Percentiles rank a stretch among this genome's conserved stretches.
Evolutionary conservation across 2,797 vertebrate genomes (phyloP).

Genomic region (Botia kubotai): DNA sequence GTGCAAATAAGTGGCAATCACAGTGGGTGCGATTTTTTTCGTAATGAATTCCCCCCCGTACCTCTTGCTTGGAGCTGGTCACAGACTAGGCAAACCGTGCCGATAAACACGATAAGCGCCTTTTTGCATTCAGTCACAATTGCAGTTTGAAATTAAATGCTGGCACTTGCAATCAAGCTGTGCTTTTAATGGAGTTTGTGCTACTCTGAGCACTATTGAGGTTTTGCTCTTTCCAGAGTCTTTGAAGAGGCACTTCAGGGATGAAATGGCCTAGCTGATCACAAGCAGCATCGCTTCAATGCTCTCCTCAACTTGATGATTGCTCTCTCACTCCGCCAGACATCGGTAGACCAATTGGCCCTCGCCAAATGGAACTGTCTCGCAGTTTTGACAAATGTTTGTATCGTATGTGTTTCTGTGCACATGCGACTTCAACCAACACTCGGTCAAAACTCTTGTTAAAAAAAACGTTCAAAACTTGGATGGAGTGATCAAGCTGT

Average conservation of each 20-base stretch:
- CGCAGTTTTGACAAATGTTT: constrained; percentile 29
- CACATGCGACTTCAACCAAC: constrained; percentile 1
- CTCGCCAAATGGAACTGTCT: constrained; percentile 42
- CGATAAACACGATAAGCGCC: constrained; percentile 19
- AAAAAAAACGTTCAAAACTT: constrained; percentile 4
- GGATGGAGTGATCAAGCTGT: neutral
- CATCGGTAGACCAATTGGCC: constrained; percentile 25
- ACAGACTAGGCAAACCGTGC: neutral
- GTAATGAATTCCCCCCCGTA: neutral
- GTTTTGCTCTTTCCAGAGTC: constrained; percentile 32
- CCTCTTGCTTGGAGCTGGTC: neutral
- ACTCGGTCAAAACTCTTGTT: constrained; percentile 5
- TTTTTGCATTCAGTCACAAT: constrained; percentile 16
- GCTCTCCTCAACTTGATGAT: constrained; percentile 46
- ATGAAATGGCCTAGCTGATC: constrained; percentile 39
- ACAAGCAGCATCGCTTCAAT: constrained; percentile 36
- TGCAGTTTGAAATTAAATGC: constrained; percentile 29
- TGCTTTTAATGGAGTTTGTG: constrained; percentile 33
- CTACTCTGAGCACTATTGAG: constrained; percentile 15
- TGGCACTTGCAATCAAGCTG: constrained; percentile 22
- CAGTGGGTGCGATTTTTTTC: neutral
- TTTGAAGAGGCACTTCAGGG: constrained; percentile 44
- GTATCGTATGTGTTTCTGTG: constrained; percentile 14
- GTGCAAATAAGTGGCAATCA: neutral
- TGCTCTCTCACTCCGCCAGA: constrained; percentile 29